Conservation (phyloP, 30 jellyfish, hydroid and myxozoan genomes). For the Hydractinia echinata region DNA sequence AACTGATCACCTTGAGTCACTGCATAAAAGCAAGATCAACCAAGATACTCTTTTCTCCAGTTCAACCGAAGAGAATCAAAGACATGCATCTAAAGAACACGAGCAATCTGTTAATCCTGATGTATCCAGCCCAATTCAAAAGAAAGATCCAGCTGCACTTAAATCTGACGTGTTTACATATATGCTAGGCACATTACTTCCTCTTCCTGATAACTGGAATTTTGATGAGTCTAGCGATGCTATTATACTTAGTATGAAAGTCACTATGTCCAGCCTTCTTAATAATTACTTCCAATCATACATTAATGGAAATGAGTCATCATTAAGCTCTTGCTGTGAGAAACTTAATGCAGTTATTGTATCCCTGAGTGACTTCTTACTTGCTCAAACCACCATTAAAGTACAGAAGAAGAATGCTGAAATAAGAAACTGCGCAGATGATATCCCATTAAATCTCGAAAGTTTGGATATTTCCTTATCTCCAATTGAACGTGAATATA, state of each 20-base stretch:
- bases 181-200: background rate
- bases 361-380: constrained; percentile 6
- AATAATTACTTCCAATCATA: background rate
- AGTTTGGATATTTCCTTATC: constrained; percentile 15
- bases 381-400: constrained; percentile 11
- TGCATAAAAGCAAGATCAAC: background rate
- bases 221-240: background rate
- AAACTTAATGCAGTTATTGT: constrained; percentile 17
- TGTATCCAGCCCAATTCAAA: too few relatives aligned
- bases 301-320: background rate
- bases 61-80: background rate
- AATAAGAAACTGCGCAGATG: background rate
- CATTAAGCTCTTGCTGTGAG: constrained; percentile 42
- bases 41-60: background rate
- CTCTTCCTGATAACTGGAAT: constrained; percentile 18
- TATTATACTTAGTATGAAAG: background rate
- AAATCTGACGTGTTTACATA: background rate
- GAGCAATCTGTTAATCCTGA: too few relatives aligned
- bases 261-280: background rate
- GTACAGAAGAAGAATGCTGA: background rate
- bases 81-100: too few relatives aligned
- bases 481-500: background rate
- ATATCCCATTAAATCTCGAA: background rate
- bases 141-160: too few relatives aligned
- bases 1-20: background rate